Evolutionary conservation across 2,888 invertebrate species (phyloP), one percentile per base, ranked within the genome.

Genomic region (Tenthredo mesomela): DNA sequence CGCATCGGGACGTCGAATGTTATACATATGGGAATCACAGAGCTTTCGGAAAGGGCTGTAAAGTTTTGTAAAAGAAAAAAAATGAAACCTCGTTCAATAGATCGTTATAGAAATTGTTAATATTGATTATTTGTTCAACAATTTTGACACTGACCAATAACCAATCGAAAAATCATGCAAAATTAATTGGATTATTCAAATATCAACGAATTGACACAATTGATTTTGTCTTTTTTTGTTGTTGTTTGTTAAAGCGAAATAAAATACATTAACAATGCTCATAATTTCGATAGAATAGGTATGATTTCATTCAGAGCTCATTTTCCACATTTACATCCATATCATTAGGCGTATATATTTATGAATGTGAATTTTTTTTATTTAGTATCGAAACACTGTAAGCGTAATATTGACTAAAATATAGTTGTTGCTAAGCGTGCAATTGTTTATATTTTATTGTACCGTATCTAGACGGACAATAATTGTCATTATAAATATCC

Each of bases 401-500:
- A 80, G 80, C 80, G 58, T 80, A 80, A 80, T 80, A 80, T 80
- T 58, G 33, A 61, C 61, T 80, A 80, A 61, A 80, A 37, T n/a
- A 50, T 80, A 58, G 3, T 61, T 58, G 21, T 80, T 77, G 15
- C 77, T 77, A 77, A 77, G 73, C 73, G 73, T 73, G 73, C 21
- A 9, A 47, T 40, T 25, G 15, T 77, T 73, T 43, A 84, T 82
- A 37, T 77, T 71, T 84, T 80, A 54, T 85, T 12, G 73, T 75
- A 58, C n/a, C 37, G 37, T 37, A 12, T 73, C 43, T 73, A 73
- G 9, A 73, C 40, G 25, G n/a, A 43, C 10, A 25, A 18, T 18
- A 15, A 73, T 43, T 43, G 43, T 43, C 21, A 43, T 70, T 25
- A 73, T 43, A 43, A 37, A 43, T 73, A 43, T 40, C n/a, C 40